A percentile compares a stretch with the other conserved stretches of the same genome.
Evolutionary conservation across 1,140 invertebrate genomes (phyloP).

Genomic region (Drosophila mauritiana): DNA sequence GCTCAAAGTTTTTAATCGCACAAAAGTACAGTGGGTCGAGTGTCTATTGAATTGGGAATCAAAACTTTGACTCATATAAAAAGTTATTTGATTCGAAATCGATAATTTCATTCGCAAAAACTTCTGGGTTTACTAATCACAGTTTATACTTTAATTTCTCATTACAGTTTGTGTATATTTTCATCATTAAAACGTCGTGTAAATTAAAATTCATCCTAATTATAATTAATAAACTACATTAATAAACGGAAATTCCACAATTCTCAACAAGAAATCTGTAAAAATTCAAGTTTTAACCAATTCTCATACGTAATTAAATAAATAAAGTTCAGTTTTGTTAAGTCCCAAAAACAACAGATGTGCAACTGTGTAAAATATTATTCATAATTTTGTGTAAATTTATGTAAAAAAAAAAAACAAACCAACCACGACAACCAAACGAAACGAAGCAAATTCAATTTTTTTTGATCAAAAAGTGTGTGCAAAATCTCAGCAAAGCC

Average conservation of each 20-base stretch:
- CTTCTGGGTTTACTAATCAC: background rate
- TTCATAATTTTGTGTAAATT: conserved; percentile 79
- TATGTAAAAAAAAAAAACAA: conserved; percentile 62
- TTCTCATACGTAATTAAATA: conserved; percentile 65
- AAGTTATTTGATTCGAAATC: background rate
- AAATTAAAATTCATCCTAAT: conserved; percentile 80
- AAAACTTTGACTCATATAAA: background rate
- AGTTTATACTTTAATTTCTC: conserved; percentile 31
- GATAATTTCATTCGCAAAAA: background rate
- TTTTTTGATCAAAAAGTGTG: conserved; percentile 40
- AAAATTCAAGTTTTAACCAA: conserved; percentile 62
- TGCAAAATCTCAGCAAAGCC: conserved; percentile 46
- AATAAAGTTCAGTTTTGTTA: conserved; percentile 53
- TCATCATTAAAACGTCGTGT: conserved; percentile 81
- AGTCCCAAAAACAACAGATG: conserved; percentile 36
- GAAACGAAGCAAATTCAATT: conserved; percentile 53
- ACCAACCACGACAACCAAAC: conserved; percentile 47
- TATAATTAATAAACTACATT: conserved; percentile 70
- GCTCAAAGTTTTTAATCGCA: conserved; percentile 60
- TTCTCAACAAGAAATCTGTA: conserved; percentile 60
- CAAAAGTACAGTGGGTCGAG: conserved; percentile 39
- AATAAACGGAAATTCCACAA: conserved; percentile 30
- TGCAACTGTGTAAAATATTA: conserved; percentile 77
- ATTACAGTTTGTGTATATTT: conserved; percentile 82
- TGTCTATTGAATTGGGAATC: background rate